Percentiles rank a stretch among this genome's conserved stretches.
phyloP scores from a whole-genome alignment of 1,140 invertebrate species.

The Pachyrhynchus sulphureomaculatus region DNA sequence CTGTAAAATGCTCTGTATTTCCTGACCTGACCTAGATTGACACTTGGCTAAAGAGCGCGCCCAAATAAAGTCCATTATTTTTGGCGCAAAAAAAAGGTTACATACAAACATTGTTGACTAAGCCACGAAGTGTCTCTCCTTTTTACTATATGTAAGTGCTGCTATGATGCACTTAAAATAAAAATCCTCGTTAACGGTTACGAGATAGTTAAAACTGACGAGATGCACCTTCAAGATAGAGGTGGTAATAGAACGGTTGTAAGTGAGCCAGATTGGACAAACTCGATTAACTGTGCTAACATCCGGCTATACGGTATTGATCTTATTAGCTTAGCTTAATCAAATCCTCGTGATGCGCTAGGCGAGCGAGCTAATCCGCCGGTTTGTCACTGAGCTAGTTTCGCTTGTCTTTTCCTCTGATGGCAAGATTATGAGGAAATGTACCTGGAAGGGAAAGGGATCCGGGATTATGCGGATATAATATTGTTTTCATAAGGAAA shows the following conservation, averaged over 20 bases:
- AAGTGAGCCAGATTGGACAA: slow-evolving; percentile 33
- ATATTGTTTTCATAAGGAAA: neutral
- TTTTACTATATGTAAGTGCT: too few species aligned
- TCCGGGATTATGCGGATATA: slow-evolving; percentile 11
- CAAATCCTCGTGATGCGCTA: slow-evolving; percentile 30
- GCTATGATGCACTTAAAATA: too few species aligned
- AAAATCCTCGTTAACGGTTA: too few species aligned
- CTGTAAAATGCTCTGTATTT: too few species aligned
- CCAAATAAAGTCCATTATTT: too few species aligned
- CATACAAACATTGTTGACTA: too few species aligned
- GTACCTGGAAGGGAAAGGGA: slow-evolving; percentile 4
- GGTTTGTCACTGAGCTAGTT: slow-evolving; percentile 26
- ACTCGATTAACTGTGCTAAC: slow-evolving; percentile 33
- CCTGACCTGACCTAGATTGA: too few species aligned
- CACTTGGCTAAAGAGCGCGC: too few species aligned
- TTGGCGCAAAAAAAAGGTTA: too few species aligned
- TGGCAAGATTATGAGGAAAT: slow-evolving; percentile 15
- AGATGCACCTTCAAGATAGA: neutral
- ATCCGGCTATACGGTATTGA: slow-evolving; percentile 35
- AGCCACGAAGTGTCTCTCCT: too few species aligned
- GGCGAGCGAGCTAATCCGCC: slow-evolving; percentile 19
- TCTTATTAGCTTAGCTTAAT: slow-evolving; percentile 40
- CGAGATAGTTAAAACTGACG: neutral
- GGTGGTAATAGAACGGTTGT: slow-evolving; percentile 12
- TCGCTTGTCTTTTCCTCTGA: slow-evolving; percentile 13